phyloP scores from a whole-genome alignment of 1,140 invertebrate genomes.

The Caenorhabditis briggsae region DNA sequence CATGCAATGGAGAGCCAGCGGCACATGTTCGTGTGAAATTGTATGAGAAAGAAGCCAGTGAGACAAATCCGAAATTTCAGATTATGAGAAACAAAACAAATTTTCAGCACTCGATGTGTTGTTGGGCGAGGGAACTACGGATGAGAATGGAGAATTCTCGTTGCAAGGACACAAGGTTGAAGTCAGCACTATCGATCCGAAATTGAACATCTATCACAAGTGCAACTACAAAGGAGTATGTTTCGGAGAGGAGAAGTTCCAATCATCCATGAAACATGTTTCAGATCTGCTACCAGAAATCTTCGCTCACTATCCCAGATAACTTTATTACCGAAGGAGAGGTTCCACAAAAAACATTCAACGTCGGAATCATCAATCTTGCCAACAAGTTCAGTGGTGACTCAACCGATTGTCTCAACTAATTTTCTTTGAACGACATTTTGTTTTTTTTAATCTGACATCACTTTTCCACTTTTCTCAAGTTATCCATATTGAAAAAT shows the following conservation, averaged over 20 bases:
- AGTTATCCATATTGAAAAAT: not conserved
- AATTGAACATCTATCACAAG: constrained; percentile 75
- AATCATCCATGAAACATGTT: constrained; percentile 6
- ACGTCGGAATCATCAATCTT: constrained; percentile 72
- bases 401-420: constrained; percentile 72
- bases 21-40: constrained; percentile 71
- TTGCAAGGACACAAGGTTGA: constrained; percentile 74
- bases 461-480: not conserved
- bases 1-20: constrained; percentile 71
- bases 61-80: not conserved
- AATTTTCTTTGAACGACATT: not conserved
- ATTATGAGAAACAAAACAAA: not conserved
- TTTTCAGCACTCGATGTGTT: constrained; percentile 72
- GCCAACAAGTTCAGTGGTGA: constrained; percentile 73
- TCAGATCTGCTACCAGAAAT: constrained; percentile 66
- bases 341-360: constrained; percentile 69
- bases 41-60: constrained; percentile 69
- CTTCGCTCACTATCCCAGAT: constrained; percentile 73
- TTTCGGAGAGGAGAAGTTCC: not conserved
- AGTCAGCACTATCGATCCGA: constrained; percentile 73
- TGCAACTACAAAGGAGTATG: constrained; percentile 70
- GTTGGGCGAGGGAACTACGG: constrained; percentile 72
- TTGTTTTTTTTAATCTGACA: not conserved
- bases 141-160: constrained; percentile 71
- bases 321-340: constrained; percentile 71